A percentile compares a stretch with the other conserved stretches of the same genome.
These are phyloP conservation scores for Nylanderia fulva DNA, from an alignment of 1,140 invertebrate genomes.

Conservation along the genomic window DNA sequence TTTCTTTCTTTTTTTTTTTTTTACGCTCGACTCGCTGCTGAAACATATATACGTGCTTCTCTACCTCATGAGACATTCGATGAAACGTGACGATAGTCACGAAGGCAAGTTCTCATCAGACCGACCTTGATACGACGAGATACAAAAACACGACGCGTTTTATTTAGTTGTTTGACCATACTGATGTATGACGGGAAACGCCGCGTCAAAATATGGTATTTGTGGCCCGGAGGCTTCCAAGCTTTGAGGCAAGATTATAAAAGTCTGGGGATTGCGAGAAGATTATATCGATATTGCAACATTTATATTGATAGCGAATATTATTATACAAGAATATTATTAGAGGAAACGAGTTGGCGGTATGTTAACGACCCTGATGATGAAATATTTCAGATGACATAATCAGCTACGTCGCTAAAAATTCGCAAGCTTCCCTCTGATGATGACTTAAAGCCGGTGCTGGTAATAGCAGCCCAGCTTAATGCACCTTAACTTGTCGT, in stretches of 20 bases:
- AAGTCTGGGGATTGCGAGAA: too few species aligned
- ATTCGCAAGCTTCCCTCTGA: too few species aligned
- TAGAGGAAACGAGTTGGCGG: background rate
- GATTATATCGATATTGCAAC: background rate
- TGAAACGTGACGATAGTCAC: constrained; percentile 49
- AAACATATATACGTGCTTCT: background rate
- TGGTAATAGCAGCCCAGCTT: too few species aligned
- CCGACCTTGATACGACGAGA: constrained; percentile 18
- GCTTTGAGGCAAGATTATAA: background rate
- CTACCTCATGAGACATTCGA: background rate
- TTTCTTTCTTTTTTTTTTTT: background rate
- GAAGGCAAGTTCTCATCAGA: background rate
- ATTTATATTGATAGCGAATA: background rate
- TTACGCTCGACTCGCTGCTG: background rate
- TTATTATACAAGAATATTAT: background rate
- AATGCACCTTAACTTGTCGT: too few species aligned
- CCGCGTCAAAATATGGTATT: background rate
- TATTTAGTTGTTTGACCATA: background rate
- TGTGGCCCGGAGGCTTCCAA: background rate
- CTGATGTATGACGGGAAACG: background rate
- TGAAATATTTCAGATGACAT: too few species aligned
- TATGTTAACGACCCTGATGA: background rate
- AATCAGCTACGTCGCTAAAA: too few species aligned
- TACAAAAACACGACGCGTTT: too few species aligned
- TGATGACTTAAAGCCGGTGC: too few species aligned